Evolutionary conservation across 2,888 invertebrate species (phyloP).

Genomic region (Mesorhabditis sp.): DNA sequence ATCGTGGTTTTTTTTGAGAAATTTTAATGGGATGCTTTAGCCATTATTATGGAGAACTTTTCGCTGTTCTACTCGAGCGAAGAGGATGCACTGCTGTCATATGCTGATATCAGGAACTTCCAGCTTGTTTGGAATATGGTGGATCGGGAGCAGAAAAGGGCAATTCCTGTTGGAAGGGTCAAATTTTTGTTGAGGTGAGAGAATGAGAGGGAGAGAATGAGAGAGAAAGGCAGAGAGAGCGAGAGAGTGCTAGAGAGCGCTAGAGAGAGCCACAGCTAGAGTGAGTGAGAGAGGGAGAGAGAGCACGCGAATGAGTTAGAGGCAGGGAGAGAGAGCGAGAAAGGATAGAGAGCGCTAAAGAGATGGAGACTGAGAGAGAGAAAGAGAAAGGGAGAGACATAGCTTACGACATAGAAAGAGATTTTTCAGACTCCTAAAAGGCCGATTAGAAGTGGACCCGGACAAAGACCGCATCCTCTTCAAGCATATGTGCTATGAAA

Average conservation of each 20-base stretch:
- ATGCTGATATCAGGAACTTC: constrained; percentile 96
- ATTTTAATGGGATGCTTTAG: constrained; percentile 64
- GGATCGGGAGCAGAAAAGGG: constrained; percentile 82
- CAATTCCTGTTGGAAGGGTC: constrained; percentile 52
- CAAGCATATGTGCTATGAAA: constrained; percentile 99
- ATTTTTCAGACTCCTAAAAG: constrained; percentile 14
- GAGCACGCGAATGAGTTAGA: no score
- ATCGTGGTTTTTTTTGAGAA: constrained; percentile 33
- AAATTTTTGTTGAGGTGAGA: constrained; percentile 51
- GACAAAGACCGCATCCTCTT: constrained; percentile 92
- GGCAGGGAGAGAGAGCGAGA: no score
- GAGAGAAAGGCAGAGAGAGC: no score
- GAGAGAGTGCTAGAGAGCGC: no score
- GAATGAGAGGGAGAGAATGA: neutral
- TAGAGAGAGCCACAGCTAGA: no score
- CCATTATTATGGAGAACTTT: constrained; percentile 99
- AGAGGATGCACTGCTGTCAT: constrained; percentile 94
- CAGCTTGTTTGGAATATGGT: constrained; percentile 99
- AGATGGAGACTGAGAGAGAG: neutral
- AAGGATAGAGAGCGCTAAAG: no score
- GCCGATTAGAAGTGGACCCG: constrained; percentile 73
- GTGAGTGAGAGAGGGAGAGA: no score
- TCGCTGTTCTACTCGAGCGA: constrained; percentile 98
- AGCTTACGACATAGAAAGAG: no score
- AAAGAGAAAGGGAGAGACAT: neutral